A percentile compares a stretch with the other conserved stretches of the same genome.
These are phyloP conservation scores for Cataglyphis livida DNA, from an alignment of 2,888 invertebrate species.

Conservation along the genomic window DNA sequence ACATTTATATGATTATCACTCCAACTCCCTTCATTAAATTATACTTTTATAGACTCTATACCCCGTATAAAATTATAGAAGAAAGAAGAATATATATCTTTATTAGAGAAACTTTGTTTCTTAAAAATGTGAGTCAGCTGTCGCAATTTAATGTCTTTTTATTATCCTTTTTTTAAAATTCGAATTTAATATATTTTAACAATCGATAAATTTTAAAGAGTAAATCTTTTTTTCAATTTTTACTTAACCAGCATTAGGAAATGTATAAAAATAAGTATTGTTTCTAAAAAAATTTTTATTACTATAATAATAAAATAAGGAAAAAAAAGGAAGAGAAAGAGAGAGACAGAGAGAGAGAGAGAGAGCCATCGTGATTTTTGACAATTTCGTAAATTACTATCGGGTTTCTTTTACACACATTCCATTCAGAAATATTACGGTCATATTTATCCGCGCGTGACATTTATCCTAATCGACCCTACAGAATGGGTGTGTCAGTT, in stretches of 20 bases:
- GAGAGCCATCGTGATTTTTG: conserved; percentile 31
- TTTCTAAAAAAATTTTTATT: neutral
- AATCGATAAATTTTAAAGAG: neutral
- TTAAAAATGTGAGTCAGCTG: neutral
- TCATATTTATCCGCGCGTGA: conserved; percentile 28
- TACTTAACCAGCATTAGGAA: neutral
- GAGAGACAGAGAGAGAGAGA: neutral
- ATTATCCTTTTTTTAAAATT: neutral
- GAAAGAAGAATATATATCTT: neutral
- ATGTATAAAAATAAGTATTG: conserved; percentile 8
- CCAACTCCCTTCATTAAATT: neutral
- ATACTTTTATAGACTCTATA: conserved; percentile 23
- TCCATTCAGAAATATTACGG: conserved; percentile 10
- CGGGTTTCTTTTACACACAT: neutral
- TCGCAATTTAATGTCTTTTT: neutral
- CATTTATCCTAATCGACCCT: conserved; percentile 22
- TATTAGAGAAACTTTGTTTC: neutral
- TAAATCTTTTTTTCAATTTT: neutral
- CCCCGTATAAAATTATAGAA: neutral
- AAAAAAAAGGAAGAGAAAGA: no score
- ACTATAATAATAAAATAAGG: neutral
- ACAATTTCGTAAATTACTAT: conserved; percentile 8
- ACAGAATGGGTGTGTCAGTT: conserved; percentile 33
- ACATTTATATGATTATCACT: conserved; percentile 6
- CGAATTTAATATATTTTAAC: neutral